phyloP scores from a whole-genome alignment of 2,113 vertebrate species.

The Dicaeum eximium region DNA sequence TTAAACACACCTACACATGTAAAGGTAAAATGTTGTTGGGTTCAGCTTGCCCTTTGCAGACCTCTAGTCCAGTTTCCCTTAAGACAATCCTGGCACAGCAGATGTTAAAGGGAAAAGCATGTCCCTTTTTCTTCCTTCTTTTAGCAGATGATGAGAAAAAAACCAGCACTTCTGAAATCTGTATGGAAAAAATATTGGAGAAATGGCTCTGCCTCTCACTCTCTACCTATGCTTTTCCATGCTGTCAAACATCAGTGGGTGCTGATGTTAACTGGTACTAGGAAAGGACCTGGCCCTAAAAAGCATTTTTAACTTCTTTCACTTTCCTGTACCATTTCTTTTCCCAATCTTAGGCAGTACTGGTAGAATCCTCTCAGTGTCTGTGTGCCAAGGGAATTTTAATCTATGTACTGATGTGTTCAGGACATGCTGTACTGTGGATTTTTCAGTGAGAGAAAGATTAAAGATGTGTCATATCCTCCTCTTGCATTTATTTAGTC shows the following conservation, averaged over 20 bases:
- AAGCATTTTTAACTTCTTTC: background rate
- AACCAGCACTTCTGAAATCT: background rate
- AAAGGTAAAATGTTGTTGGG: background rate
- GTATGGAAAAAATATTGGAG: background rate
- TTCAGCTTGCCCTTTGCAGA: background rate
- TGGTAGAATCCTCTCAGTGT: background rate
- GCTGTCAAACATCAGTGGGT: fast-evolving
- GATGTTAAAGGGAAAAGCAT: background rate
- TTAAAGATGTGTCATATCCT: background rate
- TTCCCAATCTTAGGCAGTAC: background rate
- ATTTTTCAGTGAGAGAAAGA: background rate
- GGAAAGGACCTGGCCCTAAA: background rate
- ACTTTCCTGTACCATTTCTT: background rate
- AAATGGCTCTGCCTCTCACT: background rate
- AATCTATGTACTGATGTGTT: background rate
- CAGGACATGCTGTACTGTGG: background rate
- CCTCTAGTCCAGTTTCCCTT: background rate
- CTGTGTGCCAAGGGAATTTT: background rate
- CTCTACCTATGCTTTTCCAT: background rate
- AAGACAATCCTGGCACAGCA: background rate
- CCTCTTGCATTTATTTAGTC: background rate
- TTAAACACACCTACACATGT: background rate
- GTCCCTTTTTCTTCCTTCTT: background rate
- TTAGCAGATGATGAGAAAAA: background rate
- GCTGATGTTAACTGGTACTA: background rate